These are phyloP conservation scores for Macrobrachium rosenbergii DNA, from an alignment of 1,140 invertebrate species.

Conservation along the genomic window DNA sequence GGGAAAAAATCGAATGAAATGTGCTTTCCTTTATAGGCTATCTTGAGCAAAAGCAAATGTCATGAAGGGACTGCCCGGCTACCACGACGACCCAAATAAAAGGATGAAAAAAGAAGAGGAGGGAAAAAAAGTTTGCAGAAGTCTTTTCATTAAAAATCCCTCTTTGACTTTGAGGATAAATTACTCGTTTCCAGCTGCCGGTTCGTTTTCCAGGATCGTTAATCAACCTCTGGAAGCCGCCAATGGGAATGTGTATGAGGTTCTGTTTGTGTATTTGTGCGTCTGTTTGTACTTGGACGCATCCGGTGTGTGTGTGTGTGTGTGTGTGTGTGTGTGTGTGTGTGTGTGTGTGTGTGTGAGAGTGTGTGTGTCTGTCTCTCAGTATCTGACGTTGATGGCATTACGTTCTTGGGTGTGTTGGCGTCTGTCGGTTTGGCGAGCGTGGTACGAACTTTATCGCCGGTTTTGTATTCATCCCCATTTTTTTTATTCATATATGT, in stretches of 20 bases:
- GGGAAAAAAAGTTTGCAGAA: background rate
- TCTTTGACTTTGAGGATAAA: constrained; percentile 27
- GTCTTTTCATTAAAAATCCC: background rate
- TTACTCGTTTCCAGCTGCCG: constrained; percentile 18
- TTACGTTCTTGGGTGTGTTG: background rate
- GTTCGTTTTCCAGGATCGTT: constrained; percentile 25
- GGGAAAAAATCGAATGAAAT: too few relatives aligned
- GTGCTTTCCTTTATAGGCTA: too few relatives aligned
- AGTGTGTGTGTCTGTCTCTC: background rate
- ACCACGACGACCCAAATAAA: background rate
- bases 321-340: background rate
- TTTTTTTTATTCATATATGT: too few relatives aligned
- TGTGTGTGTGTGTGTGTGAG: background rate
- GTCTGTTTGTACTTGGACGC: background rate
- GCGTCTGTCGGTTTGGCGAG: background rate
- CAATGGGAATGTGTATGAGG: background rate
- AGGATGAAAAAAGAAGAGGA: background rate
- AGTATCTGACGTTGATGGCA: background rate
- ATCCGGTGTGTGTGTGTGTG: background rate
- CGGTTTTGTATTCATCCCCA: too few relatives aligned
- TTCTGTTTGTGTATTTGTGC: background rate
- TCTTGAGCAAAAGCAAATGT: too few relatives aligned
- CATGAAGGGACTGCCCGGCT: too few relatives aligned
- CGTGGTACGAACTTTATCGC: too few relatives aligned
- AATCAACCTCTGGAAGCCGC: constrained; percentile 1